These are phyloP conservation scores for Tricholauxania praeusta DNA, from an alignment of 2,888 invertebrate species.

Conservation along the genomic window DNA sequence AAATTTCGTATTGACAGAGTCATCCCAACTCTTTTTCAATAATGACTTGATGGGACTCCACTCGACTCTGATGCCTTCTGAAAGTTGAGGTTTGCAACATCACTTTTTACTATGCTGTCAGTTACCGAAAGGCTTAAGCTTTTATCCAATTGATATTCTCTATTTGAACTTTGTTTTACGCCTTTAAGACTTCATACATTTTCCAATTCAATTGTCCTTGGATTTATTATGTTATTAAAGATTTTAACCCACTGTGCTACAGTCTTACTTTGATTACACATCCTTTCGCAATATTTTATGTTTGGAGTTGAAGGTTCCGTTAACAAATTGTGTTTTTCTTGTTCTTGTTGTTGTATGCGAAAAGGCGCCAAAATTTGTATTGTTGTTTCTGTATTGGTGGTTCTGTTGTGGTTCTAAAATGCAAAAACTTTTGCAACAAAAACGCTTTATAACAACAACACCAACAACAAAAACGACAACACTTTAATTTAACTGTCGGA, in stretches of 20 bases:
- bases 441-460: constrained; percentile 39
- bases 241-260: constrained; percentile 15
- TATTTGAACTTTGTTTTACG: too few species aligned
- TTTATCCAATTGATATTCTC: too few species aligned
- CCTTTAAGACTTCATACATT: too few species aligned
- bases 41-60: too few species aligned
- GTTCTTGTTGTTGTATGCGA: constrained; percentile 3
- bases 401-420: constrained; percentile 28
- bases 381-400: constrained; percentile 15
- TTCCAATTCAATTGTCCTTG: too few species aligned
- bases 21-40: too few species aligned
- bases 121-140: too few species aligned
- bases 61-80: too few species aligned
- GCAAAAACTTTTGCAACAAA: constrained; percentile 29
- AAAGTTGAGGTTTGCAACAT: too few species aligned
- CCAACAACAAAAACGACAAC: constrained; percentile 43
- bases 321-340: constrained; percentile 34
- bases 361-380: constrained; percentile 17
- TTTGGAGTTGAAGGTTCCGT: constrained; percentile 37
- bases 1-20: too few species aligned
- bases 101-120: too few species aligned
- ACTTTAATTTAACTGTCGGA: constrained; percentile 65
- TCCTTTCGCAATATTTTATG: constrained; percentile 37
- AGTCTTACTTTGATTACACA: constrained; percentile 31
- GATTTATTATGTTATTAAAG: too few species aligned